Base-by-base conservation (phyloP, 2,888 invertebrate species). In the Thymelicus lineola region DNA sequence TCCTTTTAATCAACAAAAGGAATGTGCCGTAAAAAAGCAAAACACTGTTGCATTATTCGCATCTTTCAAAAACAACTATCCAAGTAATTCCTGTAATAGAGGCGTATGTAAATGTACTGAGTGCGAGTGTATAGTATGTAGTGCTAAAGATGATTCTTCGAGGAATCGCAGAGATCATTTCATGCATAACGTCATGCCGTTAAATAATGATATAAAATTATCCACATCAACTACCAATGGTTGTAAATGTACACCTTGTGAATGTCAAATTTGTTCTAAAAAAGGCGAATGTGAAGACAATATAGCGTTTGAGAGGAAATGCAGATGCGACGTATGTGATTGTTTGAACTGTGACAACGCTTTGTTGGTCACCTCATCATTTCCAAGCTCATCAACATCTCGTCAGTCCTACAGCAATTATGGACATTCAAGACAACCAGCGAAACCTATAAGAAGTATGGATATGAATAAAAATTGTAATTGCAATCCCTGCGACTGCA, bases 81-180 rank as follows among this genome's bases (percentile, higher is more conserved):
- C 76, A 4, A 78, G 65, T 48, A 66, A 46, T 20, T 50, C 46
- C 50, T 61, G 36, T 20, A 46, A 66, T 12, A 71, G 62, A 28
- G 75, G 77, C 20, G 36, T 64, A 35, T 81, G 83, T 60, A 70
- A 61, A 48, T 87, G 85, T 36, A 73, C 73, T 15, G 70, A 74
- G n/a, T 88, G 87, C 62, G 80, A 86, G 73, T 87, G 85, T 73
- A 57, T 83, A 17, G 66, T 71, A 28, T 87, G 84, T 71, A 73
- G 75, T 65, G 74, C 73, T 28, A 79, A 79, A 73, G 74, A 79
- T 58, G 71, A 76, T 48, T 17, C 35, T 36, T 55, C 61, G 42
- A 64, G 66, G 7, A 74, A 69, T 42, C 28, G 64, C 46, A 71
- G 73, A 15, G 59, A 71, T 35, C 10, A 42, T 17, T 61, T 62